Percentiles rank a stretch among this genome's conserved stretches.
phyloP scores from a whole-genome alignment of 2,888 invertebrate species.

The Macaria notata region DNA sequence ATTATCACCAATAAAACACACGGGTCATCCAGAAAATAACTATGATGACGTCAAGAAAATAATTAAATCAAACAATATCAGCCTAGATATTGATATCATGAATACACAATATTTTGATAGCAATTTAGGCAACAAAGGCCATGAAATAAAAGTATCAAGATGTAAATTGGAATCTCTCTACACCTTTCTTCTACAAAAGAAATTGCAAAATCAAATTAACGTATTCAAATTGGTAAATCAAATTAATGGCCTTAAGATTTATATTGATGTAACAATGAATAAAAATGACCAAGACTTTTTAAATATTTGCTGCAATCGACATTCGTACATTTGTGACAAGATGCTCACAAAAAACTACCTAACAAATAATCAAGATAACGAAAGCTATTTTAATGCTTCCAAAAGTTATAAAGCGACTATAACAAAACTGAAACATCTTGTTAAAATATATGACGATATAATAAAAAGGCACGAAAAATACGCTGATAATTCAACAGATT shows the following conservation, averaged over 20 bases:
- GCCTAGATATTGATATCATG: slow-evolving; percentile 62
- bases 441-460: slow-evolving; percentile 46
- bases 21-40: slow-evolving; percentile 28
- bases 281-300: slow-evolving; percentile 46
- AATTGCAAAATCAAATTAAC: slow-evolving; percentile 48
- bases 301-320: slow-evolving; percentile 48
- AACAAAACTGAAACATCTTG: slow-evolving; percentile 46
- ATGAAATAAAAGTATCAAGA: slow-evolving; percentile 28
- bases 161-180: slow-evolving; percentile 62
- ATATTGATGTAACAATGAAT: slow-evolving; percentile 50
- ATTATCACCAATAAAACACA: slow-evolving; percentile 34
- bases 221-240: slow-evolving; percentile 54
- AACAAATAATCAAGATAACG: not conserved
- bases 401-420: slow-evolving; percentile 45
- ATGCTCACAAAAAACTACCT: slow-evolving; percentile 7
- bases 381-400: not conserved
- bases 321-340: slow-evolving; percentile 33
- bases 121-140: slow-evolving; percentile 12
- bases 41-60: slow-evolving; percentile 41
- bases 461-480: slow-evolving; percentile 20
- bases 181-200: slow-evolving; percentile 50
- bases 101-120: slow-evolving; percentile 43
- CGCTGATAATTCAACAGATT: slow-evolving; percentile 10
- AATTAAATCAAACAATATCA: slow-evolving; percentile 40
- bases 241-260: slow-evolving; percentile 57